Evolutionary conservation across 2,888 invertebrate genomes (phyloP).

Genomic region (Unio pictorum): DNA sequence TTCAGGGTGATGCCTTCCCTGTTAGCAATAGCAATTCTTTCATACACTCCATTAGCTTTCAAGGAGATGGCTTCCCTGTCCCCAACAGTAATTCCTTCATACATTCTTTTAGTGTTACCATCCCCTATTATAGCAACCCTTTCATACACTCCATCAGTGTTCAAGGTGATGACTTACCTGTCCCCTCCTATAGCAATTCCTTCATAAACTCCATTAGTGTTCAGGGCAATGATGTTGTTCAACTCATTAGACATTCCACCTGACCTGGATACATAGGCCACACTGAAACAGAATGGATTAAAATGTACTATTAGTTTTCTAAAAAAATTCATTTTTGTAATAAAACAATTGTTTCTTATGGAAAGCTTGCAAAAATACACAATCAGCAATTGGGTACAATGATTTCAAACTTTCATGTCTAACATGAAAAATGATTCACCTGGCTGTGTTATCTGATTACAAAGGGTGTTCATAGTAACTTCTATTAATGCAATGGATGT

Average conservation of each 20-base stretch:
- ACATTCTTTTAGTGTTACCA: no score
- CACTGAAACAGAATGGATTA: constrained; percentile 76
- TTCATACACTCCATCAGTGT: constrained; percentile 97
- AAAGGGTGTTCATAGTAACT: no score
- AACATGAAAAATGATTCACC: no score
- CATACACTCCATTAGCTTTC: constrained; percentile 96
- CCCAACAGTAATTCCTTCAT: no score
- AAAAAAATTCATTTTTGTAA: no score
- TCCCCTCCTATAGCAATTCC: constrained; percentile 99
- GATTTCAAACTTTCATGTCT: no score
- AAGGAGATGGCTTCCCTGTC: constrained; percentile 74
- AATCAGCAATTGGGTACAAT: no score
- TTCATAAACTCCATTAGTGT: constrained; percentile 97
- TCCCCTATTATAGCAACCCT: constrained; percentile 99
- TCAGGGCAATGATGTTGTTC: constrained; percentile 96
- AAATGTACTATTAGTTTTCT: background rate
- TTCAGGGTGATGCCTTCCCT: constrained; percentile 80
- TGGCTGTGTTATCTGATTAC: no score
- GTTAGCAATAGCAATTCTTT: constrained; percentile 98
- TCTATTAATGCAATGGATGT: no score
- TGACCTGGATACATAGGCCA: constrained; percentile 98
- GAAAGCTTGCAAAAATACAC: no score
- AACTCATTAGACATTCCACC: constrained; percentile 99
- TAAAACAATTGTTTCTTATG: no score
- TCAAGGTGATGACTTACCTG: constrained; percentile 78